phyloP scores from a whole-genome alignment of 2,888 invertebrate genomes.

The Trypoxylon attenuatum region DNA sequence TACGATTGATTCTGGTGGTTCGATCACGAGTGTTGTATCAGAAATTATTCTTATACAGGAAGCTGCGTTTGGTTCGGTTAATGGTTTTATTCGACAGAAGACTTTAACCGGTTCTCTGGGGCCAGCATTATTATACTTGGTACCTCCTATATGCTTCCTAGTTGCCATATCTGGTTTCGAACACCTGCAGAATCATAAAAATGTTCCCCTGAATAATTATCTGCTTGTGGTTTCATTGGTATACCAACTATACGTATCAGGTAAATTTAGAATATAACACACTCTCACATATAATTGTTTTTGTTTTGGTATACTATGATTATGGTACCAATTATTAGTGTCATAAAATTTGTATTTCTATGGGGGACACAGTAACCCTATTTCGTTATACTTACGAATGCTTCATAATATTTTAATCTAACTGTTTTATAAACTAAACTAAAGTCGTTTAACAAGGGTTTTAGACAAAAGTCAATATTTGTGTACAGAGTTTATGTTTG shows the following conservation, averaged over 20 bases:
- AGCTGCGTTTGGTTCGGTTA: conserved; percentile 81
- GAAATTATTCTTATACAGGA: conserved; percentile 84
- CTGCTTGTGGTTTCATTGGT: no score
- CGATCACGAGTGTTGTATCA: conserved; percentile 80
- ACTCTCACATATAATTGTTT: no score
- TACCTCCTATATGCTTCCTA: conserved; percentile 57
- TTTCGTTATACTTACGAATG: conserved; percentile 26
- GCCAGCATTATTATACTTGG: conserved; percentile 50
- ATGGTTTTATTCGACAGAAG: conserved; percentile 89
- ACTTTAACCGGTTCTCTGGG: conserved; percentile 89
- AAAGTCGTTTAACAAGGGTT: background rate
- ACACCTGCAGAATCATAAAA: conserved; percentile 47
- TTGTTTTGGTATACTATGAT: no score
- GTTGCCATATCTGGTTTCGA: conserved; percentile 56
- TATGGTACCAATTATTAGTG: background rate
- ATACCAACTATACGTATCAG: no score
- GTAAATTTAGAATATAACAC: no score
- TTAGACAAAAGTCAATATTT: background rate
- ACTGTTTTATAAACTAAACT: background rate
- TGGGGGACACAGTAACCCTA: background rate
- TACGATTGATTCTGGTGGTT: conserved; percentile 80
- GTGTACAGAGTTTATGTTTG: background rate
- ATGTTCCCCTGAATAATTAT: background rate
- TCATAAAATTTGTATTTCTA: background rate
- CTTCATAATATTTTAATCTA: conserved; percentile 17